phyloP scores from a whole-genome alignment of 2,797 vertebrate species.

The Coregonus suidteri region DNA sequence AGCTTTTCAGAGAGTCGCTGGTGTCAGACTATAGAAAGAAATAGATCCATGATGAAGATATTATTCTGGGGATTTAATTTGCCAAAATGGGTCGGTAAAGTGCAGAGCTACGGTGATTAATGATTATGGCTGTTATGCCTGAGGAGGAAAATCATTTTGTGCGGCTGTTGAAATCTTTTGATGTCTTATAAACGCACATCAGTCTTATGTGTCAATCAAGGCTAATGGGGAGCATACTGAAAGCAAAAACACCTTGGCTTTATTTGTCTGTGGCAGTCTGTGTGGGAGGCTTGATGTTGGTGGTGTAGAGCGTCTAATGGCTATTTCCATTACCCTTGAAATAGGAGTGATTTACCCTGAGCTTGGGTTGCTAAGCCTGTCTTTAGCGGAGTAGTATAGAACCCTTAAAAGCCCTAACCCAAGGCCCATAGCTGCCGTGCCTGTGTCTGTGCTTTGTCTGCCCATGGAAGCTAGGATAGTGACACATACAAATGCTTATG shows the following conservation, averaged over 20 bases:
- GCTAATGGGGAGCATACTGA: conserved; percentile 15
- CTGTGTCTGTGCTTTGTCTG: not conserved
- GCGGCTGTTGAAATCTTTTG: conserved; percentile 30
- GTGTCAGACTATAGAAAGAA: conserved; percentile 59
- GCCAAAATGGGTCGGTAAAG: conserved; percentile 65
- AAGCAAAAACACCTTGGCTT: not conserved
- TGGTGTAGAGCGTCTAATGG: not conserved
- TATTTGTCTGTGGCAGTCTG: conserved; percentile 6
- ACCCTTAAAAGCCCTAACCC: conserved; percentile 4
- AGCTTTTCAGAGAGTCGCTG: conserved; percentile 55
- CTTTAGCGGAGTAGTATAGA: not conserved
- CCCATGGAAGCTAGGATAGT: not conserved
- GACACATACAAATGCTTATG: conserved; percentile 21
- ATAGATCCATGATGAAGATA: conserved; percentile 68
- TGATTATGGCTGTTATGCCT: conserved; percentile 39
- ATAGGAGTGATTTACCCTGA: not conserved
- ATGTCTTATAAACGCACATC: conserved; percentile 31
- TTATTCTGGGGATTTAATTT: conserved; percentile 73
- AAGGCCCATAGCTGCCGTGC: not conserved
- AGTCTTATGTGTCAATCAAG: conserved; percentile 21
- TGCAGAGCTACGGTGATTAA: conserved; percentile 64
- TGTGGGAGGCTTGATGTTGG: not conserved
- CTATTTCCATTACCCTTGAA: conserved; percentile 7
- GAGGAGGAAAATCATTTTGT: conserved; percentile 28
- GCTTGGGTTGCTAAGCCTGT: not conserved